Evolutionary conservation across 2,888 invertebrate genomes (phyloP).

Genomic region (Pandemis corylana): DNA sequence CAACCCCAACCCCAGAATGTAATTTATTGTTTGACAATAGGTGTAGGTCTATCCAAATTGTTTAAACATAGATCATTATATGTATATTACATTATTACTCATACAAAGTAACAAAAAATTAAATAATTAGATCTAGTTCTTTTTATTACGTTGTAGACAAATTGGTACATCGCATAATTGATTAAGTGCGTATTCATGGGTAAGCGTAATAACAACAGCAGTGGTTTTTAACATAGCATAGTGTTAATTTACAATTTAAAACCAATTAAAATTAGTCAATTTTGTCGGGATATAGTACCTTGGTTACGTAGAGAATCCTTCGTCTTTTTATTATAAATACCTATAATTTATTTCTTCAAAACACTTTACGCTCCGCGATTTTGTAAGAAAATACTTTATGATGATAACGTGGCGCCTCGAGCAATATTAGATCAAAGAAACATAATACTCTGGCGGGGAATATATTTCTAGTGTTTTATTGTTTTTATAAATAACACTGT

Average conservation of each 20-base stretch:
- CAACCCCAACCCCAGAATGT: no score
- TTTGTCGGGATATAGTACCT: neutral
- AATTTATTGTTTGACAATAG: no score
- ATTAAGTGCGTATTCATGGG: no score
- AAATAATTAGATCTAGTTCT: no score
- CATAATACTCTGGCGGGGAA: constrained; percentile 1
- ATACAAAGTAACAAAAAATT: no score
- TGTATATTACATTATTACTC: no score
- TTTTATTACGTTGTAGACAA: no score
- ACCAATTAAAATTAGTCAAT: neutral
- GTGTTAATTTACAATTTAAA: neutral
- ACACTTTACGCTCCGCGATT: constrained; percentile 13
- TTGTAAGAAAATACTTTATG: constrained; percentile 17
- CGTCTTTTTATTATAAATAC: neutral
- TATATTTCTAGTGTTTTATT: neutral
- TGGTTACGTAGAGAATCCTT: neutral
- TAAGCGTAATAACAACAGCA: no score
- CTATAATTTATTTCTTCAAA: constrained; percentile 12
- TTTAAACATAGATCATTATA: no score
- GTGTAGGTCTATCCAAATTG: no score
- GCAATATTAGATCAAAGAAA: constrained; percentile 23
- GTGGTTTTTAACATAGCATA: no score
- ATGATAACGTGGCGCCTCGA: constrained; percentile 16
- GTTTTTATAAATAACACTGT: neutral
- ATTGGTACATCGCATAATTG: no score